These are phyloP conservation scores for Gymnosoma rotundatum DNA, from an alignment of 2,888 invertebrate species.

Conservation along the genomic window DNA sequence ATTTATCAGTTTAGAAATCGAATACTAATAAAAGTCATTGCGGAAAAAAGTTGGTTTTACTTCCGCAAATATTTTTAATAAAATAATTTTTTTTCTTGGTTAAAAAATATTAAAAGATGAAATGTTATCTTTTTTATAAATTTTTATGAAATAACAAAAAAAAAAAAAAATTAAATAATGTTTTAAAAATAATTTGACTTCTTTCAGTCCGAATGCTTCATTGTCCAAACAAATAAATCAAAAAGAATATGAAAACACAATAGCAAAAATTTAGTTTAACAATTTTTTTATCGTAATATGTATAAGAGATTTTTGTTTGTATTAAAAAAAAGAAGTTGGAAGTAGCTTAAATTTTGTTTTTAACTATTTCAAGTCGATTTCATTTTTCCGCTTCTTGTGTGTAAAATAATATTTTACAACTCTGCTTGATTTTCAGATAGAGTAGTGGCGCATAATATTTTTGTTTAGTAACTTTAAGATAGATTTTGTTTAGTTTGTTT, in stretches of 20 bases:
- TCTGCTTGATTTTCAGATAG: slow-evolving; percentile 27
- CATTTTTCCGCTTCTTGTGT: slow-evolving; percentile 37
- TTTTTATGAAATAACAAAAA: no score
- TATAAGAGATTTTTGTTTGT: slow-evolving; percentile 52
- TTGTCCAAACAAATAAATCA: slow-evolving; percentile 30
- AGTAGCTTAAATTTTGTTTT: slow-evolving; percentile 12
- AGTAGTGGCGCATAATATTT: slow-evolving; percentile 20
- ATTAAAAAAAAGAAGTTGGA: not conserved
- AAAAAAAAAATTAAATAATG: no score
- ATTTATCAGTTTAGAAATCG: no score
- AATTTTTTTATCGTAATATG: slow-evolving; percentile 33
- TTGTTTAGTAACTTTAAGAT: slow-evolving; percentile 34
- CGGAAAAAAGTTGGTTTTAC: no score
- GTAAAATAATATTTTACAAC: slow-evolving; percentile 1
- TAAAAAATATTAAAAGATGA: no score
- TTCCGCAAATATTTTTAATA: no score
- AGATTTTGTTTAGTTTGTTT: slow-evolving; percentile 35
- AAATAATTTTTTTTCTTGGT: no score
- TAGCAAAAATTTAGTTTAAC: slow-evolving; percentile 16
- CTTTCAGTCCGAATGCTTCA: not conserved
- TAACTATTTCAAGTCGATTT: slow-evolving; percentile 6
- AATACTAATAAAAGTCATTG: no score
- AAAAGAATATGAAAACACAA: slow-evolving; percentile 34
- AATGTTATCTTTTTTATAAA: no score
- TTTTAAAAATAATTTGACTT: not conserved